Evolutionary conservation across 2,797 vertebrate genomes (phyloP).

Genomic region (Scomberomorus guttatus): DNA sequence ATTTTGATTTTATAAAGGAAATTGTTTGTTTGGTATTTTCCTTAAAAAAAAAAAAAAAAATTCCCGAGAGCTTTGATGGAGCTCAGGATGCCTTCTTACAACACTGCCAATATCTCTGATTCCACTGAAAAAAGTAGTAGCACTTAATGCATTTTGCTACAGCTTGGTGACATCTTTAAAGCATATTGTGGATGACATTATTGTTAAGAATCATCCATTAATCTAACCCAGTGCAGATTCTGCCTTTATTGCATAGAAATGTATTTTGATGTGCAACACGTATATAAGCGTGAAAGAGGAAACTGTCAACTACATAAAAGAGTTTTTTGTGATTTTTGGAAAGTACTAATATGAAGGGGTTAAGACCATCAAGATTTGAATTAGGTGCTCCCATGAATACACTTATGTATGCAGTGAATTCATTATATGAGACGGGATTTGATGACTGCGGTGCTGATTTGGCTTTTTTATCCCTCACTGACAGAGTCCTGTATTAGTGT

Average conservation of each 20-base stretch:
- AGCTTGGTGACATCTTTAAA: neutral
- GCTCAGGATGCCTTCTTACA: neutral
- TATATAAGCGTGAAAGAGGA: neutral
- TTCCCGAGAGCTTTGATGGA: neutral
- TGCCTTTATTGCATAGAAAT: slow-evolving; percentile 17
- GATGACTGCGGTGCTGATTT: slow-evolving; percentile 38
- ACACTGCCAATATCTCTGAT: neutral
- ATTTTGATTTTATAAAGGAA: slow-evolving; percentile 11
- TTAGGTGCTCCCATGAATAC: slow-evolving; percentile 28
- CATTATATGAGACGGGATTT: slow-evolving; percentile 25
- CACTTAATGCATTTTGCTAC: neutral
- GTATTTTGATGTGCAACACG: slow-evolving; percentile 20
- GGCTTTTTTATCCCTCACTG: slow-evolving; percentile 18
- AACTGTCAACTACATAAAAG: slow-evolving; percentile 23
- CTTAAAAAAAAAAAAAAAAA: neutral
- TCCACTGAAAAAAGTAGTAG: neutral
- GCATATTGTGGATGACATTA: neutral
- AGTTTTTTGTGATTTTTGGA: neutral
- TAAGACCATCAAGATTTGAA: slow-evolving; percentile 23
- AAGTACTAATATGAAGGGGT: slow-evolving; percentile 18
- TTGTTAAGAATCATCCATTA: slow-evolving; percentile 15
- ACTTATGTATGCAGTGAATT: slow-evolving; percentile 8
- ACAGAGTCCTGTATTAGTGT: slow-evolving; percentile 33
- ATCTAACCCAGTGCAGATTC: neutral
- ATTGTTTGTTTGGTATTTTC: slow-evolving; percentile 12